Evolutionary conservation across 1,140 invertebrate genomes (phyloP).

Genomic region (Homarus americanus): DNA sequence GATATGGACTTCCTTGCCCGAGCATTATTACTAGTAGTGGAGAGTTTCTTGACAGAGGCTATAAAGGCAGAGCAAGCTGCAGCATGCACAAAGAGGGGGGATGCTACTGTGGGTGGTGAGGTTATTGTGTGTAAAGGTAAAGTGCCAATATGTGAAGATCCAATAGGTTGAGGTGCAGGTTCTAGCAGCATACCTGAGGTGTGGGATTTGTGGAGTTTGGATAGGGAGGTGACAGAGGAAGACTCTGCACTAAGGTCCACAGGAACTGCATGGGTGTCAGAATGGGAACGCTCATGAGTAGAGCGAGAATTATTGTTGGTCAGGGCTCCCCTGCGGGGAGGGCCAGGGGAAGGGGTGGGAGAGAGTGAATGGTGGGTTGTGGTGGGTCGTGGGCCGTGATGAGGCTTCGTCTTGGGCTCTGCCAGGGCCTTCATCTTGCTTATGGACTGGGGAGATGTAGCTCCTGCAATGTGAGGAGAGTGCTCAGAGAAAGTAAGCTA

Average conservation of each 20-base stretch:
- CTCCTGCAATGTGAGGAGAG: conserved; percentile 81
- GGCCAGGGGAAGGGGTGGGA: conserved; percentile 78
- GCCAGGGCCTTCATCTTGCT: conserved; percentile 93
- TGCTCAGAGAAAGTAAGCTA: conserved; percentile 62
- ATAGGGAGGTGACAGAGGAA: conserved; percentile 95
- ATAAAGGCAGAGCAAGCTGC: conserved; percentile 66
- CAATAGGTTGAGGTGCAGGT: conserved; percentile 40
- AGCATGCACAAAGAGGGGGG: conserved; percentile 67
- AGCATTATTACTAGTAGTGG: conserved; percentile 42
- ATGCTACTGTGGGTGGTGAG: conserved; percentile 26
- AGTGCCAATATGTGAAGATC: background rate
- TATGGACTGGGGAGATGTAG: conserved; percentile 96
- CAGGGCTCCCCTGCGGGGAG: conserved; percentile 78
- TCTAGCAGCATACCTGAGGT: conserved; percentile 84
- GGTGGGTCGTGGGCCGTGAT: conserved; percentile 81
- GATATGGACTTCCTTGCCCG: background rate
- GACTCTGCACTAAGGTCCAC: conserved; percentile 96
- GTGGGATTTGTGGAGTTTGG: conserved; percentile 86
- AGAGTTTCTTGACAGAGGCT: conserved; percentile 59
- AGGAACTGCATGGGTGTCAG: conserved; percentile 88
- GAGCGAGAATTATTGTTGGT: conserved; percentile 75
- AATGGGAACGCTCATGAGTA: conserved; percentile 90
- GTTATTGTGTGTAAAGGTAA: conserved; percentile 12
- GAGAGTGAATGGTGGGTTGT: conserved; percentile 79
- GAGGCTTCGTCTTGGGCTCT: conserved; percentile 90